Evolutionary conservation across 2,888 invertebrate genomes (phyloP).

Genomic region (Elmis aenea): DNA sequence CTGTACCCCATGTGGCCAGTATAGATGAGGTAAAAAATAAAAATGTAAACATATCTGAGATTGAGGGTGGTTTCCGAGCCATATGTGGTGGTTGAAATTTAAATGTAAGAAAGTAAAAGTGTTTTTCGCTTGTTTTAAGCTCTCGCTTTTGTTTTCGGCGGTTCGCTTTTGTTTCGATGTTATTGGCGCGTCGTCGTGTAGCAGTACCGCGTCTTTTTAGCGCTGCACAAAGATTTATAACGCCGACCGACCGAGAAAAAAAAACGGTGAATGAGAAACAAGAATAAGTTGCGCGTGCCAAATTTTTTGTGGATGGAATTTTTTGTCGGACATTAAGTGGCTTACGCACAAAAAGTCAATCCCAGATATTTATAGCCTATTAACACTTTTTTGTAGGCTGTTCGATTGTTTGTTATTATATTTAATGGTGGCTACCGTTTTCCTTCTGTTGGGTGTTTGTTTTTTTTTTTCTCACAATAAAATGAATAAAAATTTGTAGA

Average conservation of each 20-base stretch:
- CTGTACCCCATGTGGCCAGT: slow-evolving; percentile 23
- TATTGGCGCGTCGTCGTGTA: neutral
- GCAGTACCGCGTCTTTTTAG: no score
- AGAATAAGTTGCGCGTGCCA: slow-evolving; percentile 13
- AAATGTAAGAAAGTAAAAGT: slow-evolving; percentile 22
- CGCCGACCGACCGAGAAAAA: neutral
- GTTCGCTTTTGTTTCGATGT: neutral
- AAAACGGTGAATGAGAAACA: neutral
- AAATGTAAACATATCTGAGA: slow-evolving; percentile 25
- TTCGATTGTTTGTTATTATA: slow-evolving; percentile 21
- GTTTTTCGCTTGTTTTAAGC: slow-evolving; percentile 11
- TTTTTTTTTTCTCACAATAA: slow-evolving; percentile 10
- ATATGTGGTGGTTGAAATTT: slow-evolving; percentile 16
- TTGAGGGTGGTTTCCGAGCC: slow-evolving; percentile 21
- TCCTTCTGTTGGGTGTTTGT: slow-evolving; percentile 12
- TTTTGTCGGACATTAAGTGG: slow-evolving; percentile 14
- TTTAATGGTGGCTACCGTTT: slow-evolving; percentile 19
- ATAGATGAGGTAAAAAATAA: slow-evolving; percentile 20
- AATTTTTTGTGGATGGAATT: slow-evolving; percentile 16
- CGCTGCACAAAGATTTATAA: no score
- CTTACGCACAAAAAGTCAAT: slow-evolving; percentile 22
- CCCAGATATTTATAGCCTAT: slow-evolving; percentile 22
- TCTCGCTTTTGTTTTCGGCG: slow-evolving; percentile 4
- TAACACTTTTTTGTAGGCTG: slow-evolving; percentile 21
- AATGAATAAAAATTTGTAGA: slow-evolving; percentile 17